Evolutionary conservation across 2,113 vertebrate genomes (phyloP), one percentile per base, ranked within the genome.

Genomic region (Mustela nigripes): DNA sequence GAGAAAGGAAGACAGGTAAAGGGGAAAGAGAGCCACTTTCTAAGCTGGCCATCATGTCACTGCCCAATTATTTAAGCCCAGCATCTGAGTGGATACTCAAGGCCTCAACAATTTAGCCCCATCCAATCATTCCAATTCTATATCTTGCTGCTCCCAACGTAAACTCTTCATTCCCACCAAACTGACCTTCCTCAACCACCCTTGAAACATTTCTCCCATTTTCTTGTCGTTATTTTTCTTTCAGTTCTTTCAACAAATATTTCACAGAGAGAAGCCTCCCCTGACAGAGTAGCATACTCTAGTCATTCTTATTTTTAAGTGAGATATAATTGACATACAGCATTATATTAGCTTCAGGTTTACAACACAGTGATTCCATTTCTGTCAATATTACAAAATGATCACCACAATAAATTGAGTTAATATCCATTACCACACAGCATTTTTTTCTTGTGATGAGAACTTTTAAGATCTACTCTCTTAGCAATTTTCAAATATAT

Each of bases 181-280:
- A 62, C n/a, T 8, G 7, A 93, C 28, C n/a, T 86, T 53, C 62
- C 74, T 73, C 28, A 76, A 11, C 36, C 31, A 83, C 26, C 63
- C 48, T 11, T 82, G 18, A 97, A 69, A 58, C 33, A 10, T 82
- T 92, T 19, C 81, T 91, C 31, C 76, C 50, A 69, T 81, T 96
- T 92, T 96, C 26, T 21, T 89, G 63, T n/a, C 19, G 50, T 92
- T 67, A 36, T 81, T 95, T 93, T 91, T 94, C 89, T 89, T 92
- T 36, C 31, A 86, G 56, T 45, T 96, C 50, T 94, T 86, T 89
- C 85, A 82, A 71, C n/a, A 89, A 85, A 90, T 19, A 73, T 4
- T 8, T 19, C 4, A 19, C 24, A 69, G 36, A 86, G 42, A 86
- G 50, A 91, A 76, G 53, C 42, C 28, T 79, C 78, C 45, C n/a